Evolutionary conservation across 2,888 invertebrate genomes (phyloP).

Genomic region (Oscheius sp.): DNA sequence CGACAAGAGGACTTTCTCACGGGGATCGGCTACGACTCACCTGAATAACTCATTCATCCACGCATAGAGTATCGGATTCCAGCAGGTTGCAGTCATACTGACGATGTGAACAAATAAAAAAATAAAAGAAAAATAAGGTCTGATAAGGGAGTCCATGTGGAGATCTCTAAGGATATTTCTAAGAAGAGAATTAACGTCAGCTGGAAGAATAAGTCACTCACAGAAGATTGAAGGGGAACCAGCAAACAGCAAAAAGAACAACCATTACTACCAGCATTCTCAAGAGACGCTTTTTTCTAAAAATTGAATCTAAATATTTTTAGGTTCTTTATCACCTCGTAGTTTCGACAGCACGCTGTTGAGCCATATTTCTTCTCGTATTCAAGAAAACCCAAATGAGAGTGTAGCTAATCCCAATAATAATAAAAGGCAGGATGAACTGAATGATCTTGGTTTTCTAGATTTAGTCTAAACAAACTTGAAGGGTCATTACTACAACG

Average conservation of each 20-base stretch:
- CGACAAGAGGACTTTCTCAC: slow-evolving; percentile 12
- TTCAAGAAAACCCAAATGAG: slow-evolving; percentile 79
- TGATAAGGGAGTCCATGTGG: slow-evolving; percentile 72
- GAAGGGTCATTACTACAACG: slow-evolving; percentile 85
- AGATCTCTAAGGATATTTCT: slow-evolving; percentile 65
- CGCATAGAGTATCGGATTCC: slow-evolving; percentile 92
- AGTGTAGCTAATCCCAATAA: slow-evolving; percentile 92
- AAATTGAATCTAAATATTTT: slow-evolving; percentile 69
- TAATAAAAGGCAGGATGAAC: slow-evolving; percentile 90
- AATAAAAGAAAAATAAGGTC: slow-evolving; percentile 85
- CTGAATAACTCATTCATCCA: slow-evolving; percentile 82
- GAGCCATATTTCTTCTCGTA: slow-evolving; percentile 32
- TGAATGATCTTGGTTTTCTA: slow-evolving; percentile 71
- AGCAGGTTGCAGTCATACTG: slow-evolving; percentile 75
- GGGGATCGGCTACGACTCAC: slow-evolving; percentile 25
- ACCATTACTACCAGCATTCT: slow-evolving; percentile 97
- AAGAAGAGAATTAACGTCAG: slow-evolving; percentile 19
- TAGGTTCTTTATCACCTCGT: not conserved
- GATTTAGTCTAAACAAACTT: slow-evolving; percentile 41
- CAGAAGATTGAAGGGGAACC: slow-evolving; percentile 83
- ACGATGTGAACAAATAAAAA: slow-evolving; percentile 89
- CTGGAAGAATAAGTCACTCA: slow-evolving; percentile 74
- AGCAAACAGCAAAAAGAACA: slow-evolving; percentile 92
- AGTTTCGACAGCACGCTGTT: slow-evolving; percentile 34
- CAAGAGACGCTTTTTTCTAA: slow-evolving; percentile 81